Base-by-base conservation (phyloP, 2,113 vertebrate species). In the Syngnathus scovelli region DNA sequence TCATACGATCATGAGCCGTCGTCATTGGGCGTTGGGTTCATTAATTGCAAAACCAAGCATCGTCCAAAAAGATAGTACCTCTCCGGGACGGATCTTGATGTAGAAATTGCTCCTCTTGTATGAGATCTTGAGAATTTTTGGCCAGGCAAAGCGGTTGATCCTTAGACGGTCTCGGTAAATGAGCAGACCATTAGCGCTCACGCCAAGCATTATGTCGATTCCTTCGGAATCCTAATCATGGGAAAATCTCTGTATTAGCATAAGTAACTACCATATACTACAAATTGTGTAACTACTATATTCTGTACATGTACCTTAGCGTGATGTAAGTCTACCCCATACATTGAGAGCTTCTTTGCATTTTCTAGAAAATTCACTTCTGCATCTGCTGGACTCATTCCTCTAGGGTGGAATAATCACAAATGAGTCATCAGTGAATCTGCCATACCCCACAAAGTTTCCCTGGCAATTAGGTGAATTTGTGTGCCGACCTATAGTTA, bases 91-190 rank as follows among this genome's bases (percentile, higher is more conserved):
- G 80, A 99, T 98, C 90, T 98, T 99, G 88, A 99, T 99, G 87
- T 98, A 99, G 88, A 99, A 99, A 90, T 99, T 99, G 89, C 98
- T 98, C 83, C 98, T 94, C 71, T 98, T 98, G 69, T 99, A 99
- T 36, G 98, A 99, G 77, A 99, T 99, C 89, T 99, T 99, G 64
- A 99, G 95, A 83, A 99, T 99, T 88, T 99, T 99, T 69, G 98
- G 98, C 98, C 98, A 99, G 77, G 98, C 98, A 0, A 99, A 99
- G 7, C 98, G 95, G 81, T 98, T 99, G 90, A 99, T 99, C 77
- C 98, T 91, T 78, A 99, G 90, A 4, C 96, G 93, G 85, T 99
- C 98, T 74, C 98, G 91, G 88, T 99, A 99, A 86, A 99, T 97
- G 39, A 99, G 93, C 49, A 99, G 92, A 56, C 98, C 98, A 0